These are phyloP conservation scores for Gila orcuttii DNA, from an alignment of 2,113 vertebrate genomes.

Conservation along the genomic window DNA sequence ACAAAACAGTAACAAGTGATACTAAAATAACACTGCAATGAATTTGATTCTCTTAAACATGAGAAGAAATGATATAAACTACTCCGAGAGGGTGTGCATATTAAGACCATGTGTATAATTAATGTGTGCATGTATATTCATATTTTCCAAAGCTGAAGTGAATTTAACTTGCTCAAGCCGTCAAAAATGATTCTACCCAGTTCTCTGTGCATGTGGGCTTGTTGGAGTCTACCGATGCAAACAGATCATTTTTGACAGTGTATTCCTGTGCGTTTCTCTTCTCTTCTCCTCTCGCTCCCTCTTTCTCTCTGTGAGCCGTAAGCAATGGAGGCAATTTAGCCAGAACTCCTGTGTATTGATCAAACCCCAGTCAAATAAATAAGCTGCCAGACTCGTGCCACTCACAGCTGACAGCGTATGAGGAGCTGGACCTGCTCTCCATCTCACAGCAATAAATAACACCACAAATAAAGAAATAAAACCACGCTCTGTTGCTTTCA, in stretches of 20 bases:
- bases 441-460: slow-evolving; percentile 18
- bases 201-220: not conserved
- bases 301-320: slow-evolving; percentile 55
- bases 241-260: slow-evolving; percentile 22
- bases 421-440: slow-evolving; percentile 45
- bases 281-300: not conserved
- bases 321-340: slow-evolving; percentile 62
- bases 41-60: too few relatives aligned
- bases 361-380: slow-evolving; percentile 60
- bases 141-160: not conserved
- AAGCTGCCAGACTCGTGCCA: slow-evolving; percentile 59
- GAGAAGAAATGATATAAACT: too few relatives aligned
- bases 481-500: slow-evolving; percentile 41
- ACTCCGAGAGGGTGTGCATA: too few relatives aligned
- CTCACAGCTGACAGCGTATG: slow-evolving; percentile 57
- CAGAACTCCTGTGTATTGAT: slow-evolving; percentile 58
- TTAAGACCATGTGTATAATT: too few relatives aligned
- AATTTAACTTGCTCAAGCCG: not conserved
- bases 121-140: not conserved
- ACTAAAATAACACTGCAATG: too few relatives aligned
- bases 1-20: too few relatives aligned
- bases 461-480: slow-evolving; percentile 44
- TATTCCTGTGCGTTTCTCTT: slow-evolving; percentile 30
- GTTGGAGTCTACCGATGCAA: slow-evolving; percentile 8
- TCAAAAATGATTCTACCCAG: not conserved